Conservation (phyloP, 2,797 vertebrate genomes). For the Heliangelus exortis region DNA sequence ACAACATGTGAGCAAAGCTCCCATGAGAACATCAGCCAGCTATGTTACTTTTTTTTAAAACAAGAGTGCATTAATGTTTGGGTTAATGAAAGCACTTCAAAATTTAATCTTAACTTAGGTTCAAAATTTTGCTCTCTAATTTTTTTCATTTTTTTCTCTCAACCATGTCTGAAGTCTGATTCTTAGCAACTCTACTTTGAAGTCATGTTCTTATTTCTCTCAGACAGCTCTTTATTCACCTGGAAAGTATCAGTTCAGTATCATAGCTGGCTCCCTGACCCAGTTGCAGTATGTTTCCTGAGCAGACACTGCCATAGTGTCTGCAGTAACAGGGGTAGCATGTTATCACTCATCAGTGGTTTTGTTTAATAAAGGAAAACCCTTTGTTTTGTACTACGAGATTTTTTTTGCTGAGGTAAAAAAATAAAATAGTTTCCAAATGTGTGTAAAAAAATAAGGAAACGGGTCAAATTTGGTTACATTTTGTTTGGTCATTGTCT, state of each 20-base stretch:
- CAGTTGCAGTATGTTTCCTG: accelerated
- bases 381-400: not conserved
- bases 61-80: not conserved
- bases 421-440: not conserved
- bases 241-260: not conserved
- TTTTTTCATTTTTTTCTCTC: not conserved
- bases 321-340: not conserved
- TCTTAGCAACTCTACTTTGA: not conserved
- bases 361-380: not conserved
- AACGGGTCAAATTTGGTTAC: not conserved
- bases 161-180: not conserved
- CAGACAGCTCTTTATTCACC: not conserved
- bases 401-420: not conserved
- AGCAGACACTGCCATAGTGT: not conserved
- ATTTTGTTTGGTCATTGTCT: not conserved
- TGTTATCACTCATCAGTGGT: not conserved
- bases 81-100: not conserved
- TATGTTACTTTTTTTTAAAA: not conserved
- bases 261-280: not conserved
- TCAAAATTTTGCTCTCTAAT: not conserved
- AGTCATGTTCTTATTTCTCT: not conserved
- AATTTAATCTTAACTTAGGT: not conserved
- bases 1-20: not conserved
- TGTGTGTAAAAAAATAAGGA: not conserved
- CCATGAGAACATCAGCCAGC: not conserved